These are phyloP conservation scores for Cricetomys ansorgei DNA, from an alignment of 2,113 vertebrate species.

Conservation along the genomic window DNA sequence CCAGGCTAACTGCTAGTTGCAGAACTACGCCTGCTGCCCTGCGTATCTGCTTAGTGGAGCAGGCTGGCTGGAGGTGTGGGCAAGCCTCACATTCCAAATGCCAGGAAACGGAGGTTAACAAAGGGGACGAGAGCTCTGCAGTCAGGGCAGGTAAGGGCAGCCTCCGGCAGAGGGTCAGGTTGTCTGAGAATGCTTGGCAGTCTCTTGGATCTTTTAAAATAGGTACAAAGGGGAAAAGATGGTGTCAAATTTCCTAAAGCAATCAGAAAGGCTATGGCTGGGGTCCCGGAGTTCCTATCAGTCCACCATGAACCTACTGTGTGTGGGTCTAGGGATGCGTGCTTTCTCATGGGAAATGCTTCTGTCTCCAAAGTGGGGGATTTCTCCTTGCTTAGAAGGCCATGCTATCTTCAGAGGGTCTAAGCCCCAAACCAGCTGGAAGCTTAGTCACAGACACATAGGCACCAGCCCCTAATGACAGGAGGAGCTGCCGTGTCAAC, in stretches of 20 bases:
- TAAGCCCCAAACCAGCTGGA: not conserved
- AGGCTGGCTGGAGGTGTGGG: not conserved
- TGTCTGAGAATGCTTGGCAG: not conserved
- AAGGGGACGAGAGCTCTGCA: not conserved
- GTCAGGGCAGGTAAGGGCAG: not conserved
- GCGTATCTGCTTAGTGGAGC: not conserved
- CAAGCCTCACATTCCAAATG: not conserved
- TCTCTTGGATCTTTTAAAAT: constrained; percentile 9
- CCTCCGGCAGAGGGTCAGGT: not conserved
- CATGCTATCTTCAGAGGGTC: not conserved
- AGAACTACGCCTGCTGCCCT: rapidly evolving
- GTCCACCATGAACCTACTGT: not conserved
- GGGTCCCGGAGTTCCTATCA: not conserved
- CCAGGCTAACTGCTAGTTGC: not conserved
- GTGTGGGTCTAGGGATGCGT: not conserved
- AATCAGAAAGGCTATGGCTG: not conserved
- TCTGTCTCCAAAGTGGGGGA: not conserved
- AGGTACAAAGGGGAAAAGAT: constrained; percentile 7
- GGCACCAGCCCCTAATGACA: rapidly evolving
- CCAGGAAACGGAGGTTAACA: not conserved
- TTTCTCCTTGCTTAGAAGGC: not conserved
- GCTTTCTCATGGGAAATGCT: not conserved
- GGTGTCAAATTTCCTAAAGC: not conserved
- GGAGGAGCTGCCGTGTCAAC: rapidly evolving
- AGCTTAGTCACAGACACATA: not conserved